Evolutionary conservation across 1,140 invertebrate genomes (phyloP).

Genomic region (Drosophila chauvacae): DNA sequence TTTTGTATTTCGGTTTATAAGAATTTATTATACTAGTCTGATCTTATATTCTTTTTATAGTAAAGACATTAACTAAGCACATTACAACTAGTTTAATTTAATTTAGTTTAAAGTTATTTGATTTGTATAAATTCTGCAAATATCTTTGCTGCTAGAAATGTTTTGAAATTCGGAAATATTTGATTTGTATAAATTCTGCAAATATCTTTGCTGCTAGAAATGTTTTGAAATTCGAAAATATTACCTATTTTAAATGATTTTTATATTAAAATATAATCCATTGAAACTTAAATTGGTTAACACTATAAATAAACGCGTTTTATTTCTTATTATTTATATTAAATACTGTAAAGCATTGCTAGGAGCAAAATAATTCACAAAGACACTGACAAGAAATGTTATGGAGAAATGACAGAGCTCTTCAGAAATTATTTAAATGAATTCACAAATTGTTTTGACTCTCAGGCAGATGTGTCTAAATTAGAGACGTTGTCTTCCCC

Average conservation of each 20-base stretch:
- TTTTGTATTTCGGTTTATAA: background rate
- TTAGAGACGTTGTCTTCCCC: background rate
- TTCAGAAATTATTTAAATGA: background rate
- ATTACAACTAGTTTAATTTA: too few species aligned
- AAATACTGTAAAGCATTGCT: background rate
- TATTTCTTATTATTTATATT: background rate
- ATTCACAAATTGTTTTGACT: background rate
- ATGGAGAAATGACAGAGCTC: background rate
- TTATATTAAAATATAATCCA: background rate
- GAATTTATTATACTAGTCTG: background rate
- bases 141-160: background rate
- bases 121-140: background rate
- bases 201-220: background rate
- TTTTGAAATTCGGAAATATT: background rate
- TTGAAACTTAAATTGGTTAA: background rate
- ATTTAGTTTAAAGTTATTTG: background rate
- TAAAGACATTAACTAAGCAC: too few species aligned
- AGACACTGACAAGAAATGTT: background rate
- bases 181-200: background rate
- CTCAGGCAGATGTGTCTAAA: constrained; percentile 2
- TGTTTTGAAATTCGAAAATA: too few species aligned
- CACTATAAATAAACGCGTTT: background rate
- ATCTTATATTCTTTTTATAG: background rate
- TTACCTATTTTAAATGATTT: too few species aligned
- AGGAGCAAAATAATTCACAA: background rate